Percentiles rank a stretch among this genome's conserved stretches.
Conservation (phyloP, 2,113 vertebrate genomes). For the Pipra filicauda region DNA sequence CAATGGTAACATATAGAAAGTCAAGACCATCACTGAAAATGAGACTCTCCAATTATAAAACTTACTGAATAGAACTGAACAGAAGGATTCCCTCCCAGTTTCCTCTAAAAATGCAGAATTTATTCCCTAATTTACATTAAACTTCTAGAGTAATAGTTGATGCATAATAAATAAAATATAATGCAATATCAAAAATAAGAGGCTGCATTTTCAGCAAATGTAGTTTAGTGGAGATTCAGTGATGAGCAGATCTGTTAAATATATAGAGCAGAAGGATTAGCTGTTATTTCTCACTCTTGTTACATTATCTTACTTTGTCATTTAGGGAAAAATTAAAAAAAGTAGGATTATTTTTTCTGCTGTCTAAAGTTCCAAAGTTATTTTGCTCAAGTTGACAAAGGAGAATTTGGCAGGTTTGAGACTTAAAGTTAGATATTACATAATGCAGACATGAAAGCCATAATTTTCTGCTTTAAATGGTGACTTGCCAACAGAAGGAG, state of each 20-base stretch:
- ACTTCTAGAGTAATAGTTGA: background rate
- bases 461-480: background rate
- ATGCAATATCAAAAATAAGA: background rate
- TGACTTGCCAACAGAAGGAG: background rate
- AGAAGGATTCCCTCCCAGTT: background rate
- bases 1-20: background rate
- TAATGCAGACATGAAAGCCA: background rate
- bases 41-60: background rate
- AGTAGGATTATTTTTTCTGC: accelerated
- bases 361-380: background rate
- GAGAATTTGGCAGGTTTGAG: background rate
- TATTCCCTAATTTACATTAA: background rate
- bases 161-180: background rate
- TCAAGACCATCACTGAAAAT: background rate
- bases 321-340: background rate
- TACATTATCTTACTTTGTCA: background rate
- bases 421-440: background rate
- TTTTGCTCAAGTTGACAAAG: background rate
- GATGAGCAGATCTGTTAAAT: background rate
- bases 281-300: background rate
- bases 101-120: background rate
- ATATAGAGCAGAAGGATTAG: background rate
- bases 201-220: background rate
- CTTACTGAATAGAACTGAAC: background rate
- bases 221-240: background rate